A percentile compares a stretch with the other conserved stretches of the same genome.
Evolutionary conservation across 2,797 vertebrate genomes (phyloP).

Genomic region (Danio albolineatus): DNA sequence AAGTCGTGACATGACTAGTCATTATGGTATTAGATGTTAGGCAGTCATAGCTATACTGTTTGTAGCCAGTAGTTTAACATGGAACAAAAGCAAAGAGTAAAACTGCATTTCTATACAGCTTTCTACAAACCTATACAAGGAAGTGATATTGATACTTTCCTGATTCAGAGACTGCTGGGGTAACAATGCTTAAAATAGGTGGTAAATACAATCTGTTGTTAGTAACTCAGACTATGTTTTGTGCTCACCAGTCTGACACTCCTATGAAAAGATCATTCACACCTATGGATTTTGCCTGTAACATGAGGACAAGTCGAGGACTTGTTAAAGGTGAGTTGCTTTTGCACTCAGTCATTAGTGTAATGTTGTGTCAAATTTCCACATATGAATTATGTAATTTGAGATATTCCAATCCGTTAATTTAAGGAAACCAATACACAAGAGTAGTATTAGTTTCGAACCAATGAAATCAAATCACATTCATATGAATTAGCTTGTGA

Average conservation of each 20-base stretch:
- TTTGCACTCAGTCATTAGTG: not conserved
- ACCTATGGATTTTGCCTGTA: conserved; percentile 74
- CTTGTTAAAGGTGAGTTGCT: conserved; percentile 72
- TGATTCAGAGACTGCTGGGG: conserved; percentile 19
- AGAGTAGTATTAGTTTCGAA: too few species aligned
- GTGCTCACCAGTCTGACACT: conserved; percentile 74
- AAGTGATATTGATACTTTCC: conserved; percentile 12
- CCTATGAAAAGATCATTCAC: conserved; percentile 77
- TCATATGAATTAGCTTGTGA: too few species aligned
- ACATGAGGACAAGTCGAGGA: conserved; percentile 70
- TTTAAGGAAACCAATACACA: too few species aligned
- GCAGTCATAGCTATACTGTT: not conserved
- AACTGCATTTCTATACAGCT: conserved; percentile 3
- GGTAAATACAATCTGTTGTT: conserved; percentile 8
- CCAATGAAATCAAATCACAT: too few species aligned
- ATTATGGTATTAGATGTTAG: conserved; percentile 18
- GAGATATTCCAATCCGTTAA: too few species aligned
- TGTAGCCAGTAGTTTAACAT: not conserved
- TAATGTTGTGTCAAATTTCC: too few species aligned
- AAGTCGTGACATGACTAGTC: not conserved
- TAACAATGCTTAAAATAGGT: not conserved
- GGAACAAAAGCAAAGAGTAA: conserved; percentile 2
- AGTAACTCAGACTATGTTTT: conserved; percentile 7
- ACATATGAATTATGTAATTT: too few species aligned
- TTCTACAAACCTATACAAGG: not conserved